phyloP scores from a whole-genome alignment of 2,888 invertebrate genomes.

The Tetheella fluctuosa region DNA sequence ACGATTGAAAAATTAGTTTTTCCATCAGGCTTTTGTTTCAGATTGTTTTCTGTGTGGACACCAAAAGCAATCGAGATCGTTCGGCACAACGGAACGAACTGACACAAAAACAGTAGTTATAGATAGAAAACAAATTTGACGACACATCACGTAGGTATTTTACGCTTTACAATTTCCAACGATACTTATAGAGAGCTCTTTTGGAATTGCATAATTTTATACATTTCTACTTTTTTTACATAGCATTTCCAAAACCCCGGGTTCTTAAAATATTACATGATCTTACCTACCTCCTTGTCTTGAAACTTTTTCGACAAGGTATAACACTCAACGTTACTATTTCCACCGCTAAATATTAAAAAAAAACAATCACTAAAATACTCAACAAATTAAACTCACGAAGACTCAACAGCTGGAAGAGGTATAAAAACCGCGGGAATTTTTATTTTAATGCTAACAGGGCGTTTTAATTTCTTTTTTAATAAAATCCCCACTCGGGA shows the following conservation, averaged over 20 bases:
- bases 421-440: neutral
- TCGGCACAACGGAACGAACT: neutral
- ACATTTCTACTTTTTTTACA: too few relatives aligned
- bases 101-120: neutral
- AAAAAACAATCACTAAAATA: neutral
- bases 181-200: too few relatives aligned
- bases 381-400: neutral
- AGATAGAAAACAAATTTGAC: neutral
- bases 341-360: too few relatives aligned
- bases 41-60: slow-evolving; percentile 2
- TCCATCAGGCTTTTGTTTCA: slow-evolving; percentile 7
- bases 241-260: too few relatives aligned
- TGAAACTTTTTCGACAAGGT: too few relatives aligned
- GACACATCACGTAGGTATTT: neutral
- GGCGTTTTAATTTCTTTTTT: neutral
- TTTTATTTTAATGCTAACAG: neutral
- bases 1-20: neutral
- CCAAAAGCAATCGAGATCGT: slow-evolving; percentile 1
- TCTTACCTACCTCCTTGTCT: too few relatives aligned
- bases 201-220: too few relatives aligned
- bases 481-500: slow-evolving; percentile 1
- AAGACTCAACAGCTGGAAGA: neutral
- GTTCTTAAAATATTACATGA: too few relatives aligned
- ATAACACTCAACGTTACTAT: too few relatives aligned
- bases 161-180: too few relatives aligned